Conservation (phyloP, 2,888 invertebrate genomes). For the Aelia acuminata region DNA sequence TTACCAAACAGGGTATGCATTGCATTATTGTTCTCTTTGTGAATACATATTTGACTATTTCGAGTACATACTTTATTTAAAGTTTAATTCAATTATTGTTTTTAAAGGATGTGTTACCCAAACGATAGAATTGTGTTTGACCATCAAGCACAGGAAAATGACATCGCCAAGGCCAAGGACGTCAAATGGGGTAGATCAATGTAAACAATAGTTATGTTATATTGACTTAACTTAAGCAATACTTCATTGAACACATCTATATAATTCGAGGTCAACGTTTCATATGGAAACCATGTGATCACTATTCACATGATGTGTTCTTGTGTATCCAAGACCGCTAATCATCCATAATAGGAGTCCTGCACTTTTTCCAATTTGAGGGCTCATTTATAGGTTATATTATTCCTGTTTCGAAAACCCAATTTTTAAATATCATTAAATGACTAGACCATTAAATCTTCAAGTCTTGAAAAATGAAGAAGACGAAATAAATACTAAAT, state of each 20-base stretch:
- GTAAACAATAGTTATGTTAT: slow-evolving; percentile 23
- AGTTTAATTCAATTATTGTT: background rate
- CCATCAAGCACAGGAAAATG: background rate
- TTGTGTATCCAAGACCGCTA: background rate
- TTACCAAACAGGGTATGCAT: slow-evolving; percentile 36
- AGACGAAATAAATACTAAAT: too few species aligned
- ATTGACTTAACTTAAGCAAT: background rate
- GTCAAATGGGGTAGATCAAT: background rate
- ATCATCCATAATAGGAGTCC: background rate
- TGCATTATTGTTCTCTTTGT: background rate
- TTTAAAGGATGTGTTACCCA: slow-evolving; percentile 6
- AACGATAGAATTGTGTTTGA: background rate
- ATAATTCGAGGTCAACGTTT: background rate
- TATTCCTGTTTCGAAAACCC: too few species aligned
- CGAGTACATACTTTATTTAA: background rate
- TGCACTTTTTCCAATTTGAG: background rate
- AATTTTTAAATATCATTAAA: too few species aligned
- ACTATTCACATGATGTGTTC: background rate
- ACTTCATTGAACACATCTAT: background rate
- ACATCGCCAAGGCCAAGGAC: background rate
- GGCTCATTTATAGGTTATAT: background rate
- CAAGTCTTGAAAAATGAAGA: too few species aligned
- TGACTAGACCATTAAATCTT: too few species aligned
- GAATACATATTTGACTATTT: background rate
- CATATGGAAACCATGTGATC: background rate